Conservation (phyloP, 2,113 vertebrate species). For the Turdus rufiventris region DNA sequence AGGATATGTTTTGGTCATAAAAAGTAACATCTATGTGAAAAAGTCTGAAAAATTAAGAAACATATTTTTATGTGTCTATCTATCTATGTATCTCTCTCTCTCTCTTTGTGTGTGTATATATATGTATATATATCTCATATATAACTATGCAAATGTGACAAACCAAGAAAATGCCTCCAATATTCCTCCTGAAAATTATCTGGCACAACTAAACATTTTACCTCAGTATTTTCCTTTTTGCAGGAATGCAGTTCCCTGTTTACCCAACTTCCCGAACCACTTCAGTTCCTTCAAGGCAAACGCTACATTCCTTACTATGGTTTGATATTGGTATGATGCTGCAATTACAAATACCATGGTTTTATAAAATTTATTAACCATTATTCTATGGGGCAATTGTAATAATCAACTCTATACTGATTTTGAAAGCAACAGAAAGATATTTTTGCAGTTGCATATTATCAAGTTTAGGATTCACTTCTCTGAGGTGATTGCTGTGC, state of each 20-base stretch:
- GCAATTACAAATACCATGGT: background rate
- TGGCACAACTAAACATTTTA: background rate
- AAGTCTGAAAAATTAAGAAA: background rate
- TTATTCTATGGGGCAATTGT: background rate
- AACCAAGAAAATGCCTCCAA: background rate
- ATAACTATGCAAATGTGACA: background rate
- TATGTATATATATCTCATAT: too few species aligned
- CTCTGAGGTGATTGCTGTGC: background rate
- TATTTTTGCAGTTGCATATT: background rate
- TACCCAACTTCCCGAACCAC: background rate
- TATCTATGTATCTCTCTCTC: too few species aligned
- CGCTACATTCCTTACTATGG: background rate
- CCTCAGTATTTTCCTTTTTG: background rate
- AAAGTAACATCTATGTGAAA: background rate
- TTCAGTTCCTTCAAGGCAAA: background rate
- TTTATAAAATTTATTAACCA: background rate
- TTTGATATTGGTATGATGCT: background rate
- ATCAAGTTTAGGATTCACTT: background rate
- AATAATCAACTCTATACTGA: background rate
- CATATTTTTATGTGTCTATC: background rate
- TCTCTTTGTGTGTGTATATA: too few species aligned
- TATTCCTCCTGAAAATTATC: background rate
- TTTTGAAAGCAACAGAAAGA: background rate
- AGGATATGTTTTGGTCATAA: background rate
- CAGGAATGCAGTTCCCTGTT: background rate